These are phyloP conservation scores for Saxidomus purpurata DNA, from an alignment of 1,140 invertebrate genomes.

Conservation along the genomic window DNA sequence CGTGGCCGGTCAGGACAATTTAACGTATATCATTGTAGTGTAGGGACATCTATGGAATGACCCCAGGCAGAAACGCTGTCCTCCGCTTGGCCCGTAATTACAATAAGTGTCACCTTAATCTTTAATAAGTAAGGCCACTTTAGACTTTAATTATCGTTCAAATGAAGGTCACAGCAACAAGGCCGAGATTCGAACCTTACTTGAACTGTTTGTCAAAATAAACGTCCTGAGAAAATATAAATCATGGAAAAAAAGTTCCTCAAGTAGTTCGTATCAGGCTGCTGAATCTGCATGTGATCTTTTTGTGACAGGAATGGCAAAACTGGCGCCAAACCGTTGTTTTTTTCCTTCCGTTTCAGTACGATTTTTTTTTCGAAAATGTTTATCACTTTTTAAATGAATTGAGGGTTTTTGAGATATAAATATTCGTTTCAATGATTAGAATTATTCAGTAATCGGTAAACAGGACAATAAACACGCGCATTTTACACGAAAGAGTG, in stretches of 20 bases:
- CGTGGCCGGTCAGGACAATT: neutral
- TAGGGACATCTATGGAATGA: neutral
- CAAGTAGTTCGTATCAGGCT: too few relatives aligned
- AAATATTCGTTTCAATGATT: too few relatives aligned
- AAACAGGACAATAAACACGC: too few relatives aligned
- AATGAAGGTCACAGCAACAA: neutral
- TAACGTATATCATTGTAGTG: conserved; percentile 6
- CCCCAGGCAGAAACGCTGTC: neutral
- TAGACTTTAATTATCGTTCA: conserved; percentile 28
- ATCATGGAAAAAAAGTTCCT: neutral
- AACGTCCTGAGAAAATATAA: neutral
- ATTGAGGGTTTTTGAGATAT: too few relatives aligned
- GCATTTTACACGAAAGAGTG: too few relatives aligned
- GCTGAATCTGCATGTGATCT: too few relatives aligned
- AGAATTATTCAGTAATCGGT: too few relatives aligned
- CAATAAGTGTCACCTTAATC: conserved; percentile 17
- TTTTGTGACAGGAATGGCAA: too few relatives aligned
- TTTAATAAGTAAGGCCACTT: neutral
- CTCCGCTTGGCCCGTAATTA: conserved; percentile 24
- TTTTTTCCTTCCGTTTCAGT: too few relatives aligned
- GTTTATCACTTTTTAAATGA: too few relatives aligned
- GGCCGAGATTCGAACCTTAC: conserved; percentile 1
- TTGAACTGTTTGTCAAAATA: conserved; percentile 28
- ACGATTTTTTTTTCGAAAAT: too few relatives aligned
- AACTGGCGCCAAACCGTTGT: too few relatives aligned